A percentile compares a stretch with the other conserved stretches of the same genome.
Evolutionary conservation across 2,888 invertebrate genomes (phyloP).

Genomic region (Thumatha senex): DNA sequence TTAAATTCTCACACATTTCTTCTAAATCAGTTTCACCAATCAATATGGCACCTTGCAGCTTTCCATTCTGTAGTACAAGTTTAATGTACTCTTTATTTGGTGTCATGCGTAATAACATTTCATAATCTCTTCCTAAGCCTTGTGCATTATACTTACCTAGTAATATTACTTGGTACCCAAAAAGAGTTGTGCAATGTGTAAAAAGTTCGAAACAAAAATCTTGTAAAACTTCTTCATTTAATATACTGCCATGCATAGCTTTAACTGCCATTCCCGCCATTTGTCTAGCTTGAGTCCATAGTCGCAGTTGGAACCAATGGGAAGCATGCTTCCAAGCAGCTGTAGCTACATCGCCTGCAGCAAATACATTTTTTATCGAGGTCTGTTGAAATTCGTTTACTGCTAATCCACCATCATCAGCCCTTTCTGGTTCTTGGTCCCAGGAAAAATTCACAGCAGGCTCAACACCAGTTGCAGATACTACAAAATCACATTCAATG

Average conservation of each 20-base stretch:
- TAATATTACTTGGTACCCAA: constrained; percentile 96
- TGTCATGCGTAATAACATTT: constrained; percentile 93
- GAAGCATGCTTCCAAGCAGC: constrained; percentile 90
- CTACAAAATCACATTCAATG: constrained; percentile 93
- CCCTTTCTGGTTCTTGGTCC: constrained; percentile 76
- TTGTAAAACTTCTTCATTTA: constrained; percentile 86
- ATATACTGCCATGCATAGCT: constrained; percentile 88
- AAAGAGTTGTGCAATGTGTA: constrained; percentile 97
- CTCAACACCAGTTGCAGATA: constrained; percentile 97
- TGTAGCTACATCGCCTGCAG: constrained; percentile 97
- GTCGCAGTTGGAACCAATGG: constrained; percentile 97
- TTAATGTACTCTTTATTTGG: constrained; percentile 93
- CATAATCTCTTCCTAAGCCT: constrained; percentile 90
- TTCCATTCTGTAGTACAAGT: constrained; percentile 92
- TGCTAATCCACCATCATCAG: constrained; percentile 91
- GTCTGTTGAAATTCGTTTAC: constrained; percentile 95
- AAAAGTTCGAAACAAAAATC: constrained; percentile 99
- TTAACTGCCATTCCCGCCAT: constrained; percentile 98
- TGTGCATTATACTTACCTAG: constrained; percentile 97
- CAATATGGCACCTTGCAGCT: constrained; percentile 95
- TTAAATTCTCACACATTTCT: constrained; percentile 99
- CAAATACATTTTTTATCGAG: constrained; percentile 90
- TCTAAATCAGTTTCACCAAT: constrained; percentile 99
- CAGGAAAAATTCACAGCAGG: constrained; percentile 85
- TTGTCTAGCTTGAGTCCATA: constrained; percentile 99